Percentiles rank a stretch among this genome's conserved stretches.
These are phyloP conservation scores for Metacarcinus magister DNA, from an alignment of 2,888 invertebrate species.

Conservation along the genomic window DNA sequence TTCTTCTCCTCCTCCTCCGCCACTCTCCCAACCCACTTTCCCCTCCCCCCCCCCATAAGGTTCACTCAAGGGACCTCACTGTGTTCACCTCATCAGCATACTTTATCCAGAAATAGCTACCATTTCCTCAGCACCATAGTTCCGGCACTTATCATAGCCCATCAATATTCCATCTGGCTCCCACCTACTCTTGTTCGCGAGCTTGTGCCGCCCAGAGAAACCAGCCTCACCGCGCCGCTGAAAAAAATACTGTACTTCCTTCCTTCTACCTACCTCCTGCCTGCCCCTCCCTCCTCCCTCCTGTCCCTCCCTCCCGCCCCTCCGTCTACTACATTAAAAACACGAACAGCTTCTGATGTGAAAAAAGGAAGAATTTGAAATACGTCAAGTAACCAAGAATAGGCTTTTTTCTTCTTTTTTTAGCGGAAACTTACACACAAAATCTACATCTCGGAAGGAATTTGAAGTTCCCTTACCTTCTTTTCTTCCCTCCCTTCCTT, in stretches of 20 bases:
- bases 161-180: constrained; percentile 2
- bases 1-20: not conserved
- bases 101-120: constrained; percentile 26
- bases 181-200: not conserved
- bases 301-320: not conserved
- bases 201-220: no score
- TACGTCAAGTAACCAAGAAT: not conserved
- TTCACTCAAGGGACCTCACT: not conserved
- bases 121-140: not conserved
- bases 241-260: no score
- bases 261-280: not conserved
- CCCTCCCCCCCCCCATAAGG: no score
- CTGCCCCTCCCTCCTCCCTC: not conserved
- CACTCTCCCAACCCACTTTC: no score
- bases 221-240: no score
- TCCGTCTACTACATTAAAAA: not conserved
- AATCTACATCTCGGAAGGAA: no score
- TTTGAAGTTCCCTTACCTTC: not conserved
- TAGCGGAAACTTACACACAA: not conserved
- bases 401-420: not conserved
- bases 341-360: not conserved
- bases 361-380: not conserved
- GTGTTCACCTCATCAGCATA: constrained; percentile 39
- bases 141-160: constrained; percentile 39
- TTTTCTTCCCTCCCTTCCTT: not conserved